Conservation (phyloP, 2,113 vertebrate genomes). For the Baryphthengus martii region DNA sequence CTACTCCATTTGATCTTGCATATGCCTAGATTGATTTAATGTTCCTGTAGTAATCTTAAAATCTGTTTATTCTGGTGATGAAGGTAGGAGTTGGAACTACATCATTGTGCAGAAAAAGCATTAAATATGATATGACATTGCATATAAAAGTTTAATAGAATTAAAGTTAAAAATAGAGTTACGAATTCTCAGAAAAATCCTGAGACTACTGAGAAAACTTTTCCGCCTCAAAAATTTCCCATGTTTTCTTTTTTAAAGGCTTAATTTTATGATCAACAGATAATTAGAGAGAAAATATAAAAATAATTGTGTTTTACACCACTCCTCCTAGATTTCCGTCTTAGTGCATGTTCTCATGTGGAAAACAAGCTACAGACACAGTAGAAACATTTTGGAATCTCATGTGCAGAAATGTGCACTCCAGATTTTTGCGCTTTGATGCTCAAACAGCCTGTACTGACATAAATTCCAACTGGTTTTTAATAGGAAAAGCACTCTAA, state of each 20-base stretch:
- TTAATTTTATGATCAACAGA: background rate
- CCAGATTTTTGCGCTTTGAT: background rate
- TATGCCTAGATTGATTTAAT: background rate
- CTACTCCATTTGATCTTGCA: background rate
- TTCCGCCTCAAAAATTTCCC: background rate
- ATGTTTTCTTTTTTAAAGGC: background rate
- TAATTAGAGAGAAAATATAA: background rate
- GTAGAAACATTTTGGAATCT: background rate
- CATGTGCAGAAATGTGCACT: background rate
- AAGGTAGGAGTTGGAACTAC: background rate
- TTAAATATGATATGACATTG: slow-evolving; percentile 1
- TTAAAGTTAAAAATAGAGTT: background rate
- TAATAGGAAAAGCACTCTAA: background rate
- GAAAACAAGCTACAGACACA: background rate
- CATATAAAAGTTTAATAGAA: background rate
- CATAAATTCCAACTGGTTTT: background rate
- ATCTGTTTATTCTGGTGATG: slow-evolving; percentile 1
- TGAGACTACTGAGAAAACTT: background rate
- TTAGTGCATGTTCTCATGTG: background rate
- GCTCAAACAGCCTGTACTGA: background rate
- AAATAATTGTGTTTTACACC: background rate
- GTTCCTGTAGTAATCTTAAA: background rate
- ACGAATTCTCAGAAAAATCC: background rate
- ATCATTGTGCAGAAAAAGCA: background rate
- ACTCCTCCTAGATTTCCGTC: background rate